A percentile compares a stretch with the other conserved stretches of the same genome.
phyloP scores from a whole-genome alignment of 2,797 vertebrate species.

The Danio albolineatus region DNA sequence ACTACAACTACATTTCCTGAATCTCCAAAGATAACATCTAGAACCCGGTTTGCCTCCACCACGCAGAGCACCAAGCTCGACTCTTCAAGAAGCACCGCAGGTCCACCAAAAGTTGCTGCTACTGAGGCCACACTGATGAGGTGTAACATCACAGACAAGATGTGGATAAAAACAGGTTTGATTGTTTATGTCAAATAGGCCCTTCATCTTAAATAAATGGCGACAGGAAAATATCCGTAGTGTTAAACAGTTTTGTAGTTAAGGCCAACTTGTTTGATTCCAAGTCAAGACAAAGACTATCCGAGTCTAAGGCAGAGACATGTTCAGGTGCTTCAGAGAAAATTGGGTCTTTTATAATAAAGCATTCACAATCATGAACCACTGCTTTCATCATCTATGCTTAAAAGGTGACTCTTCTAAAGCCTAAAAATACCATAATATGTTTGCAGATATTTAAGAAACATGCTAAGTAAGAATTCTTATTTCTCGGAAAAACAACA shows the following conservation, averaged over 20 bases:
- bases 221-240: not conserved
- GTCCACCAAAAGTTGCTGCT: slow-evolving; percentile 75
- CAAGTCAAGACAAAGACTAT: not conserved
- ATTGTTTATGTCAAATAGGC: not conserved
- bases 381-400: not conserved
- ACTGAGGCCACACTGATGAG: slow-evolving; percentile 83
- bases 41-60: slow-evolving; percentile 76
- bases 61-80: slow-evolving; percentile 79
- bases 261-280: not conserved
- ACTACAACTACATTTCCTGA: slow-evolving; percentile 67
- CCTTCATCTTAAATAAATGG: not conserved
- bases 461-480: no score
- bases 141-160: slow-evolving; percentile 89
- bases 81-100: slow-evolving; percentile 67
- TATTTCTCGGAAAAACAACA: no score
- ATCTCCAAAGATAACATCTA: slow-evolving; percentile 78
- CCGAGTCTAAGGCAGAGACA: no score
- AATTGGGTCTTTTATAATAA: not conserved
- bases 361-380: not conserved
- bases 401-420: not conserved
- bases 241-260: not conserved
- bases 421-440: no score
- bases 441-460: no score
- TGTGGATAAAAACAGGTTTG: slow-evolving; percentile 94
- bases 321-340: no score